A percentile compares a stretch with the other conserved stretches of the same genome.
phyloP scores from a whole-genome alignment of 92 coral and sea anemone species.

The Galaxea fascicularis region DNA sequence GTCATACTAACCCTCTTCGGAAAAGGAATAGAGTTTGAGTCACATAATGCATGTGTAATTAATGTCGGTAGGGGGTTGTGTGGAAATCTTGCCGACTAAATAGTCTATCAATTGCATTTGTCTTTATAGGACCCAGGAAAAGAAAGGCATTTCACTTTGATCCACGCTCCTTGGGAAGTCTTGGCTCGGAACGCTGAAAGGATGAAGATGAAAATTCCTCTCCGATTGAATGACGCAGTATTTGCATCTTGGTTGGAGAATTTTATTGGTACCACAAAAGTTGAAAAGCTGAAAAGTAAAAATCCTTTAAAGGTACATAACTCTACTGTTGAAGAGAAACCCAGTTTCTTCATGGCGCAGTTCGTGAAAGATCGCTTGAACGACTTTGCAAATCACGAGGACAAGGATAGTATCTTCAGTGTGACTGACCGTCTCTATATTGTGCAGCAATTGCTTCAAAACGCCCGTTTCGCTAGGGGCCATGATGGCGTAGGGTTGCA shows the following conservation, averaged over 20 bases:
- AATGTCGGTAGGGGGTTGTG: neutral
- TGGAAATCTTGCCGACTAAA: neutral
- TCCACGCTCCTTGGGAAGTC: conserved; percentile 81
- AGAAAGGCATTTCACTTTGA: conserved; percentile 75
- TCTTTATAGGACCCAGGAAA: conserved; percentile 55
- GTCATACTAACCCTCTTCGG: too few relatives aligned
- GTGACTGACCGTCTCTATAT: conserved; percentile 57
- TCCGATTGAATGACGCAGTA: conserved; percentile 76
- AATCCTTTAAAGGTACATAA: conserved; percentile 75
- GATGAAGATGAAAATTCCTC: conserved; percentile 78
- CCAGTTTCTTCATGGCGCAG: conserved; percentile 78
- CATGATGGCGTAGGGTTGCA: conserved; percentile 68
- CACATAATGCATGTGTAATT: too few relatives aligned
- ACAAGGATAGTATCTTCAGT: conserved; percentile 66
- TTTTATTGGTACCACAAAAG: conserved; percentile 45
- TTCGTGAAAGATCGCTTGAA: conserved; percentile 65
- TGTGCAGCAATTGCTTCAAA: conserved; percentile 65
- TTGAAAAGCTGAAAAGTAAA: conserved; percentile 46
- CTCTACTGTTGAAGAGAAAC: conserved; percentile 59
- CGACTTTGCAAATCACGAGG: conserved; percentile 53
- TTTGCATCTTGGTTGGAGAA: conserved; percentile 63
- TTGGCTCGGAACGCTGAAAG: conserved; percentile 74
- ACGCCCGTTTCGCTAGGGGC: conserved; percentile 67
- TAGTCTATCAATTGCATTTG: neutral
- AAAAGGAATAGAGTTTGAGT: too few relatives aligned